Percentiles rank a stretch among this genome's conserved stretches.
Conservation (phyloP, 2,113 vertebrate genomes). For the Menidia beryllina region DNA sequence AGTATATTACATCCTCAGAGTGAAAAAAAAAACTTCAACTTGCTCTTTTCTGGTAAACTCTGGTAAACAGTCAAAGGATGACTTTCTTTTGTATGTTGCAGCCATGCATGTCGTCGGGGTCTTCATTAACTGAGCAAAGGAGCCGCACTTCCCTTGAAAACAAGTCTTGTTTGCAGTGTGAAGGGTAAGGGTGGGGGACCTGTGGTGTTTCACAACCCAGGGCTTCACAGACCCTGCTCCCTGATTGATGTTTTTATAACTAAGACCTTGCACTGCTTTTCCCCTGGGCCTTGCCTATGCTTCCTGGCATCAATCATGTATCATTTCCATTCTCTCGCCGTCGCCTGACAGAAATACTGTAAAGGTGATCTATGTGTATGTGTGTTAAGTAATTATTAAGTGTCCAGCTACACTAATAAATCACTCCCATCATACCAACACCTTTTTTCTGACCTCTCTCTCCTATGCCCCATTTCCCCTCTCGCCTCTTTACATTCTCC, state of each 20-base stretch:
- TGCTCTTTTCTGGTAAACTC: background rate
- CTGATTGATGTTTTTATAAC: constrained; percentile 87
- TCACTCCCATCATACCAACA: constrained; percentile 70
- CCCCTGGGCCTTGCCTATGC: constrained; percentile 69
- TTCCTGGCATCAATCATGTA: constrained; percentile 84
- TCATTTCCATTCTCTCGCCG: constrained; percentile 81
- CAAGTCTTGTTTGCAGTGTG: constrained; percentile 46
- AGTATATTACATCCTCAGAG: no score
- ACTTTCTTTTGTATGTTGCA: constrained; percentile 31
- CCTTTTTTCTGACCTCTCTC: constrained; percentile 35
- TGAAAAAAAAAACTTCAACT: no score
- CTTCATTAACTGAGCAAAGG: constrained; percentile 65
- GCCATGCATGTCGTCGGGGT: constrained; percentile 17
- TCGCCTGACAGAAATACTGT: constrained; percentile 84
- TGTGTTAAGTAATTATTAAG: constrained; percentile 86
- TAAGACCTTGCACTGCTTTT: constrained; percentile 82
- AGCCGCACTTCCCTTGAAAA: constrained; percentile 52
- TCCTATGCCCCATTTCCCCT: constrained; percentile 20
- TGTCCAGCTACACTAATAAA: constrained; percentile 80
- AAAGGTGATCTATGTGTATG: constrained; percentile 83
- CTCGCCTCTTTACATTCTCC: constrained; percentile 46
- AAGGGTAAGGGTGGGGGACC: constrained; percentile 49
- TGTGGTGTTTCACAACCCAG: constrained; percentile 61
- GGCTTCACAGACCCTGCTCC: constrained; percentile 65
- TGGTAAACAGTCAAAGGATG: constrained; percentile 13